phyloP scores from a whole-genome alignment of 2,888 invertebrate species.

The Peribatodes rhomboidaria region DNA sequence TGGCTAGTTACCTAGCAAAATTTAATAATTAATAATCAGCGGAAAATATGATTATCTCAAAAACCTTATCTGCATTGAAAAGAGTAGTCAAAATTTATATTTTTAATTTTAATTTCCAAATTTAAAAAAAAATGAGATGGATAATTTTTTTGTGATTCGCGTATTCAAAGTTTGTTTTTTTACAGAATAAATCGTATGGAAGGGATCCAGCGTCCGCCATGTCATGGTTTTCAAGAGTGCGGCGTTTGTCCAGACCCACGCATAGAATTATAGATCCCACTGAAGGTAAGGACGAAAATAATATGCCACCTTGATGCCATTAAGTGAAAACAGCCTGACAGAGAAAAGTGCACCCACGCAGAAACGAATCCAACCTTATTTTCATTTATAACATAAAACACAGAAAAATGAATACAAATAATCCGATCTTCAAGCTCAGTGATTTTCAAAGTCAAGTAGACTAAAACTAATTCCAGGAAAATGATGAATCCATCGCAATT shows the following conservation, averaged over 20 bases:
- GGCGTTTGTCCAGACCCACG: slow-evolving; percentile 72
- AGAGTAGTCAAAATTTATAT: too few species aligned
- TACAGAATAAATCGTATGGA: slow-evolving; percentile 68
- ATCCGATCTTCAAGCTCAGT: slow-evolving; percentile 14
- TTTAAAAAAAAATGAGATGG: too few species aligned
- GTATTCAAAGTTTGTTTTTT: slow-evolving; percentile 39
- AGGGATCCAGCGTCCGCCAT: slow-evolving; percentile 61
- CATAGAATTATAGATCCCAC: slow-evolving; percentile 78
- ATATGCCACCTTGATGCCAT: neutral
- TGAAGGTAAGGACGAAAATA: slow-evolving; percentile 62
- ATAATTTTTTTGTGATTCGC: too few species aligned
- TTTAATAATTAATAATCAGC: too few species aligned
- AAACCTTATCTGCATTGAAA: too few species aligned
- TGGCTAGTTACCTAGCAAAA: too few species aligned
- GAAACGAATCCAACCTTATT: neutral
- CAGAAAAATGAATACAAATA: neutral
- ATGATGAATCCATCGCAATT: slow-evolving; percentile 35
- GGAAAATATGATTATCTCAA: too few species aligned
- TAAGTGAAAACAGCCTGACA: neutral
- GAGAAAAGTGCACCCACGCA: slow-evolving; percentile 3
- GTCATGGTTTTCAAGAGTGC: slow-evolving; percentile 74
- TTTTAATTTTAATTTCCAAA: too few species aligned
- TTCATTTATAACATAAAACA: slow-evolving; percentile 6
- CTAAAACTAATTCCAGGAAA: neutral
- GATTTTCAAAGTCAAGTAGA: slow-evolving; percentile 5